Conservation (phyloP, 92 coral and sea anemone species). For the Bergia sp. region DNA sequence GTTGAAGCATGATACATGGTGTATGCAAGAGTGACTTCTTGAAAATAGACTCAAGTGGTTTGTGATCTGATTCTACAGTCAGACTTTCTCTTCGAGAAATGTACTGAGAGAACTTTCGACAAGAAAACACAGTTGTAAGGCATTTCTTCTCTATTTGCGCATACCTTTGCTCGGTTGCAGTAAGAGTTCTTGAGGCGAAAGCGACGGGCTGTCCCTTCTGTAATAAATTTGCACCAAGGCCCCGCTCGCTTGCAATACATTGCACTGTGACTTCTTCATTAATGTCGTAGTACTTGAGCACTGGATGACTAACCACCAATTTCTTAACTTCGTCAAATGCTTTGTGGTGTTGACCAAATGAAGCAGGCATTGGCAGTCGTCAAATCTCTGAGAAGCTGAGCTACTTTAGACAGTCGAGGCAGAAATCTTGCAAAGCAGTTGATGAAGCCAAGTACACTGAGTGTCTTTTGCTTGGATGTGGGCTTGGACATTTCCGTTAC, state of each 20-base stretch:
- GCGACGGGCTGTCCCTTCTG: too few species aligned
- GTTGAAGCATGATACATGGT: not conserved
- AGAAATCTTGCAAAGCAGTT: not conserved
- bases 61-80: not conserved
- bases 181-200: not conserved
- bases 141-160: not conserved
- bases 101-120: not conserved
- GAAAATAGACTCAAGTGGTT: constrained; percentile 16
- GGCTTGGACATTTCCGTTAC: not conserved
- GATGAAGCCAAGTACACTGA: not conserved
- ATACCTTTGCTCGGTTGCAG: not conserved
- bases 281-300: not conserved
- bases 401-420: not conserved
- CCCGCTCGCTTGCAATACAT: not conserved
- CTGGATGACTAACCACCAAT: not conserved
- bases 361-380: not conserved
- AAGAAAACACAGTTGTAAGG: not conserved
- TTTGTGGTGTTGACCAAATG: not conserved
- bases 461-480: not conserved
- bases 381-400: too few species aligned
- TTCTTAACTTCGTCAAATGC: too few species aligned
- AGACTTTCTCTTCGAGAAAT: not conserved
- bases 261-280: not conserved
- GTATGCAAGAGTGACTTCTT: not conserved
- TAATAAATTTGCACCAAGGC: not conserved